Percentiles rank a stretch among this genome's conserved stretches.
These are phyloP conservation scores for Drosophila borealis DNA, from an alignment of 2,888 invertebrate genomes.

Conservation along the genomic window DNA sequence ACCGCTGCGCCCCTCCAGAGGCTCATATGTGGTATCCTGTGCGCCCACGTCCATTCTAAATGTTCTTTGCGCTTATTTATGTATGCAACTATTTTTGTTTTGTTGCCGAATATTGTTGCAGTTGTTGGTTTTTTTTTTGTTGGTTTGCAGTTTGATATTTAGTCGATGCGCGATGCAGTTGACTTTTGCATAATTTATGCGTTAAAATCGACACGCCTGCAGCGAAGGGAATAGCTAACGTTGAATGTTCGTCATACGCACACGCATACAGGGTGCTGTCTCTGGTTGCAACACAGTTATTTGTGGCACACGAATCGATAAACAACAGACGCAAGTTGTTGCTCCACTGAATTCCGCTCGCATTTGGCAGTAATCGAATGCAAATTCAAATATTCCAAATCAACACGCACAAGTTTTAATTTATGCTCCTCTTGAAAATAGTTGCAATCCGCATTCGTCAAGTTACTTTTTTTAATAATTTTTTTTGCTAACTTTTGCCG, in stretches of 20 bases:
- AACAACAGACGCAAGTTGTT: conserved; percentile 64
- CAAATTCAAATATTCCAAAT: conserved; percentile 2
- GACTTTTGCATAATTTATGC: conserved; percentile 56
- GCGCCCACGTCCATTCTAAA: conserved; percentile 68
- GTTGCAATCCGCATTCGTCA: no score
- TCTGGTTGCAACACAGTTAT: conserved; percentile 16
- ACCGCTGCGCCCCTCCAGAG: conserved; percentile 81
- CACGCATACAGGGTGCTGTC: conserved; percentile 59
- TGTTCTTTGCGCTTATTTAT: background rate
- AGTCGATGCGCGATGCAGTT: conserved; percentile 24
- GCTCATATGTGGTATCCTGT: conserved; percentile 84
- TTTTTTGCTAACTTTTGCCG: background rate
- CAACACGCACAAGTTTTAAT: background rate
- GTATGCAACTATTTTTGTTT: conserved; percentile 1
- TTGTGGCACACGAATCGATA: conserved; percentile 62
- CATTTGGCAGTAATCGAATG: conserved; percentile 40
- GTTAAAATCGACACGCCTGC: conserved; percentile 35
- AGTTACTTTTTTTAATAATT: background rate
- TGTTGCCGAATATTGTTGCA: conserved; percentile 11
- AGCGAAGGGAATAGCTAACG: conserved; percentile 24
- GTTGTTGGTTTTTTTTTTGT: conserved; percentile 1
- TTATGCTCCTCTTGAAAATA: background rate
- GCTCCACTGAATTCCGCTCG: conserved; percentile 20
- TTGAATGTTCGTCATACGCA: conserved; percentile 18
- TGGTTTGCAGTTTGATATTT: conserved; percentile 11